Evolutionary conservation across 2,888 invertebrate species (phyloP).

Genomic region (Coremacera marginata): DNA sequence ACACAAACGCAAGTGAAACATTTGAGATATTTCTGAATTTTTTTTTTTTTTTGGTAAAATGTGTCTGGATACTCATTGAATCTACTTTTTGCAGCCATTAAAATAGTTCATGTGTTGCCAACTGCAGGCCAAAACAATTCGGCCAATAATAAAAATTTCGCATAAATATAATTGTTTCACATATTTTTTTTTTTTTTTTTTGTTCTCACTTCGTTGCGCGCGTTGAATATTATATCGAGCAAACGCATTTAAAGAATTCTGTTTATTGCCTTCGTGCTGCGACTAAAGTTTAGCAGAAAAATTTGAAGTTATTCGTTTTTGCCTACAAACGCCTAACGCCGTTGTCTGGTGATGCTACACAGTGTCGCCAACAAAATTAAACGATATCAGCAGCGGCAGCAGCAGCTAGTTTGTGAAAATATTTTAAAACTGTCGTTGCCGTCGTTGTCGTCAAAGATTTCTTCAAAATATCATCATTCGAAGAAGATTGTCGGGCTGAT

Average conservation of each 20-base stretch:
- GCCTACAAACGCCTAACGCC: background rate
- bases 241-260: background rate
- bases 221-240: background rate
- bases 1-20: constrained; percentile 4
- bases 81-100: constrained; percentile 4
- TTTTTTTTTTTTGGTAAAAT: background rate
- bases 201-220: background rate
- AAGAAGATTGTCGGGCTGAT: constrained; percentile 70
- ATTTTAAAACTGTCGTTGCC: constrained; percentile 41
- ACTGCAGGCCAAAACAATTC: background rate
- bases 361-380: background rate
- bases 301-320: background rate
- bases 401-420: background rate
- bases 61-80: background rate
- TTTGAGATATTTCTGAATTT: background rate
- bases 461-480: constrained; percentile 69
- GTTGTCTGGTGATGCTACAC: constrained; percentile 8
- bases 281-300: background rate
- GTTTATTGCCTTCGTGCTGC: constrained; percentile 12
- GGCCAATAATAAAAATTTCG: background rate
- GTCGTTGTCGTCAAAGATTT: constrained; percentile 53
- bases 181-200: no score
- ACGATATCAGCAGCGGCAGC: background rate
- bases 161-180: no score
- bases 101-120: constrained; percentile 19